Base-by-base conservation (phyloP, 1,140 invertebrate genomes). In the Aphaenogaster ashmeadi region DNA sequence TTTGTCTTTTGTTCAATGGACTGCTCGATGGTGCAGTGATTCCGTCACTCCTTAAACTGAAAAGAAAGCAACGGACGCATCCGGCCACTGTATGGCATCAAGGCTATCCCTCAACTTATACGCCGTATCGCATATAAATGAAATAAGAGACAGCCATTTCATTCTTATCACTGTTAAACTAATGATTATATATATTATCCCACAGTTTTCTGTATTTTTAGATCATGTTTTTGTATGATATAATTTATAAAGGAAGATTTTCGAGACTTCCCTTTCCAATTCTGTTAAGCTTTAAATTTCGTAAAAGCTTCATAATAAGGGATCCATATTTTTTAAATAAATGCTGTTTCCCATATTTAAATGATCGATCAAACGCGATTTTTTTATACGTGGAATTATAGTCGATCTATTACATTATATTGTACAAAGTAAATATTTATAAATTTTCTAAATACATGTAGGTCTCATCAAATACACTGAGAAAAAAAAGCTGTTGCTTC, bases 61-160 rank as follows among this genome's bases (percentile, higher is more conserved):
- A 93, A 93, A 93, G 89, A 92, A 92, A 79, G 77, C 88, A 92
- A 88, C 86, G 81, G 62, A 54, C 88, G 88, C 88, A 93, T 94
- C 91, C 92, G 91, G 91, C 89, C 90, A 92, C 74, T 89, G 58
- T 86, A 71, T 81, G 77, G 75, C 78, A 91, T 77, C 84, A 93
- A 91, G 91, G 91, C 89, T 92, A 88, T 92, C 87, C 87, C 81
- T 77, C 84, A 62, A 67, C 89, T 41, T 15, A 58, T 62, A 56
- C 27, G 50, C 69, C 80, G 83, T 71, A 87, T 81, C 60, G 93
- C 89, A 93, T 93, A 94, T 90, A 91, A 94, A 94, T 94, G 88
- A 90, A 75, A 72, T 33, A 38, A 69, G 69, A 67, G 58, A 64
- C 67, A 66, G 69, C 27, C 74, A 56, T 58, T 91, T 90, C 67